These are phyloP conservation scores for Eristalis arbustorum DNA, from an alignment of 2,888 invertebrate genomes.

Conservation along the genomic window DNA sequence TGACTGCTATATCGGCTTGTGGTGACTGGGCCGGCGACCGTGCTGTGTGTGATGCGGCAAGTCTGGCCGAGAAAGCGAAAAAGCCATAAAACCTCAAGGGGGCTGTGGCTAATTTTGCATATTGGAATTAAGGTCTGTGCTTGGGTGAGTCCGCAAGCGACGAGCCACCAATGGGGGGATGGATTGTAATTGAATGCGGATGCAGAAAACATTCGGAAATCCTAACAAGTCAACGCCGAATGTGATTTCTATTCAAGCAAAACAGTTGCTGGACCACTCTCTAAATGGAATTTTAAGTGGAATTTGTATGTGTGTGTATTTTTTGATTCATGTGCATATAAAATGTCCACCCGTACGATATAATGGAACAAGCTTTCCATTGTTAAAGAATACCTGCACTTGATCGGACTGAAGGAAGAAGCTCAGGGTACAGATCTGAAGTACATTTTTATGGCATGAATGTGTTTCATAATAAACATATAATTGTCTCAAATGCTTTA, in stretches of 20 bases:
- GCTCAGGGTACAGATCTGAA: too few species aligned
- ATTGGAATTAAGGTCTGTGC: constrained; percentile 45
- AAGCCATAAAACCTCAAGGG: constrained; percentile 60
- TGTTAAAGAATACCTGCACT: too few species aligned
- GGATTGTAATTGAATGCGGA: constrained; percentile 35
- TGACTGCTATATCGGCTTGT: constrained; percentile 15
- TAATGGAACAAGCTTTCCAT: too few species aligned
- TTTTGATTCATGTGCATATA: too few species aligned
- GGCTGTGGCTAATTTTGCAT: constrained; percentile 66
- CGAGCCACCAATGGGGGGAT: neutral
- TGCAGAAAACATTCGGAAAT: neutral
- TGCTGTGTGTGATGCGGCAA: constrained; percentile 16
- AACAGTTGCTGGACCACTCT: neutral
- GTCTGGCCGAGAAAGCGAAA: constrained; percentile 45
- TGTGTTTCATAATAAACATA: too few species aligned
- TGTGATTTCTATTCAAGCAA: constrained; percentile 17
- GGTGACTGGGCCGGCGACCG: neutral
- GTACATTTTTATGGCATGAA: too few species aligned
- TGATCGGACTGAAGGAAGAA: too few species aligned
- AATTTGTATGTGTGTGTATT: too few species aligned
- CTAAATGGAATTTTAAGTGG: too few species aligned
- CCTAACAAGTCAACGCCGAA: neutral
- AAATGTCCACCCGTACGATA: too few species aligned
- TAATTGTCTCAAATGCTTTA: too few species aligned
- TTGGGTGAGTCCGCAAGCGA: neutral